Evolutionary conservation across 2,113 vertebrate genomes (phyloP).

Genomic region (Sarotherodon lohbergeri): DNA sequence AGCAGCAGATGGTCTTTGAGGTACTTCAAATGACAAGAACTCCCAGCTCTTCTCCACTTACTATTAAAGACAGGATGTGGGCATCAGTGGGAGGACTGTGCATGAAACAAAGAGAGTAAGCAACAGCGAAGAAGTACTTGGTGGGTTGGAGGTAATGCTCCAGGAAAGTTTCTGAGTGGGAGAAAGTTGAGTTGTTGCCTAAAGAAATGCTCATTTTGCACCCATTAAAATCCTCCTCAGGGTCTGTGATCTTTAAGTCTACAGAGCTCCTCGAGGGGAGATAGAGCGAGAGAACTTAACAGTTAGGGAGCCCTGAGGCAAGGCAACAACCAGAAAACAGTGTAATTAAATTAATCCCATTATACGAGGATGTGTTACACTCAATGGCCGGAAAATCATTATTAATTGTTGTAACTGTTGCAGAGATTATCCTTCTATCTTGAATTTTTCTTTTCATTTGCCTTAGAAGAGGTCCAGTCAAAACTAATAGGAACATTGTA

Average conservation of each 20-base stretch:
- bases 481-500: neutral
- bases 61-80: constrained; percentile 3
- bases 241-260: constrained; percentile 53
- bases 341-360: constrained; percentile 46
- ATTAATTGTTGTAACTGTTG: constrained; percentile 1
- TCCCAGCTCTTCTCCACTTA: constrained; percentile 19
- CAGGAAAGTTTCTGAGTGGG: constrained; percentile 55
- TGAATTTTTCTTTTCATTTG: neutral
- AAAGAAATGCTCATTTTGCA: constrained; percentile 53
- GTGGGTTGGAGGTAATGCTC: constrained; percentile 19
- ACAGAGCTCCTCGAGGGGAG: constrained; percentile 38
- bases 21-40: neutral
- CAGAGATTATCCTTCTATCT: neutral
- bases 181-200: constrained; percentile 55
- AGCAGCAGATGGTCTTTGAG: neutral
- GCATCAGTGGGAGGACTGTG: constrained; percentile 6
- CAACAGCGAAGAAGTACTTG: constrained; percentile 5
- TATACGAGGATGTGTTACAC: constrained; percentile 32
- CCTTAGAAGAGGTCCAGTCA: neutral
- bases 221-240: constrained; percentile 58
- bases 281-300: constrained; percentile 7
- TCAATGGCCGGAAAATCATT: constrained; percentile 14
- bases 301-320: constrained; percentile 40
- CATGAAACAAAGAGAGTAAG: constrained; percentile 18
- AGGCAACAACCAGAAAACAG: constrained; percentile 46